phyloP scores from a whole-genome alignment of 2,113 vertebrate species.

The Scolopax mira region DNA sequence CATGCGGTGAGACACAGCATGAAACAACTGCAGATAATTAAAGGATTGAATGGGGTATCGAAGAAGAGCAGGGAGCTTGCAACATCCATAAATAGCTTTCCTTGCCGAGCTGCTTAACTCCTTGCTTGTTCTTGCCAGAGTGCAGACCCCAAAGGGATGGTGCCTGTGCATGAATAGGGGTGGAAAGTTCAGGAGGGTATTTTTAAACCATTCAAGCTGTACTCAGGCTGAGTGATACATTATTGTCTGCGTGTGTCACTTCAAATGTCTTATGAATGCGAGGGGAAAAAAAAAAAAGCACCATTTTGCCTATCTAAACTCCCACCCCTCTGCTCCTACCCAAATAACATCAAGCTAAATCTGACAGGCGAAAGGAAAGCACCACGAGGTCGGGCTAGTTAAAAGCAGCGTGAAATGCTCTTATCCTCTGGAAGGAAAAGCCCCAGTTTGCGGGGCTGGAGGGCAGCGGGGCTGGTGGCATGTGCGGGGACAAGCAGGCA shows the following conservation, averaged over 20 bases:
- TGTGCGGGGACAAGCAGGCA: rapidly evolving
- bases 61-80: conserved; percentile 27
- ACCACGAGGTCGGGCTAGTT: not conserved
- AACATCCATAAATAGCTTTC: conserved; percentile 58
- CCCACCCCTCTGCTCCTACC: conserved; percentile 20
- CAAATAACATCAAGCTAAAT: not conserved
- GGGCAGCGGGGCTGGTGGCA: rapidly evolving
- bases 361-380: not conserved
- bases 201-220: conserved; percentile 48
- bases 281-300: not conserved
- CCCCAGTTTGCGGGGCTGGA: rapidly evolving
- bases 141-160: conserved; percentile 58
- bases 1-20: not conserved
- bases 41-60: conserved; percentile 44
- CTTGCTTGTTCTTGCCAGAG: conserved; percentile 51
- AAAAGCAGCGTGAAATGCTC: not conserved
- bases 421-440: not conserved
- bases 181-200: conserved; percentile 52
- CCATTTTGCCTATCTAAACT: not conserved
- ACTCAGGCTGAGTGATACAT: not conserved
- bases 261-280: not conserved
- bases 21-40: conserved; percentile 67
- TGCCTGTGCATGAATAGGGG: conserved; percentile 17
- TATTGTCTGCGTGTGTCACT: conserved; percentile 29
- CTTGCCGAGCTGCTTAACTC: conserved; percentile 58